These are phyloP conservation scores for Hystrix cristata DNA, from an alignment of 2,113 vertebrate species.

Conservation along the genomic window DNA sequence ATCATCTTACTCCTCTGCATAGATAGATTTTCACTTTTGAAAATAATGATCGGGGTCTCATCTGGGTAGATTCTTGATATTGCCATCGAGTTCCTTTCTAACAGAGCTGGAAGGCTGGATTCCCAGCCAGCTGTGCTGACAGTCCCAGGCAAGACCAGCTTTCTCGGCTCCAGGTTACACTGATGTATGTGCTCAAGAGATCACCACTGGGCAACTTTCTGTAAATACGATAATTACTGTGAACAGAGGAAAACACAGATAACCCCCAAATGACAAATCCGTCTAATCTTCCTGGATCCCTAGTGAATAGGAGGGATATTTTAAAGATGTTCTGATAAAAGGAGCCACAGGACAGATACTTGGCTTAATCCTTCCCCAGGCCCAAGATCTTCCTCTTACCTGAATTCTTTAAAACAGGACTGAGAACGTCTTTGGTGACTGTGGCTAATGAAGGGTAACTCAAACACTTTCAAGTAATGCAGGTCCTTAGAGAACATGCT, in stretches of 20 bases:
- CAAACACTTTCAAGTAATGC: neutral
- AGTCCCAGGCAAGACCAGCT: neutral
- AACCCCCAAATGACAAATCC: neutral
- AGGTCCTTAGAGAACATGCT: neutral
- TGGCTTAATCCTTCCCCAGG: neutral
- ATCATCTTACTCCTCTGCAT: neutral
- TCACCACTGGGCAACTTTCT: neutral
- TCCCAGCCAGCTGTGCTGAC: neutral
- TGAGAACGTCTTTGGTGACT: neutral
- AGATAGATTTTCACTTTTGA: neutral
- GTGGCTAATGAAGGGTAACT: conserved; percentile 1
- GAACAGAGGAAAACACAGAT: neutral
- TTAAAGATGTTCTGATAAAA: conserved; percentile 23
- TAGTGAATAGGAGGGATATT: neutral
- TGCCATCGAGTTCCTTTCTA: neutral
- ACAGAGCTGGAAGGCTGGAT: neutral
- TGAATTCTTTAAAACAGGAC: neutral
- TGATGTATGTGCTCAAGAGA: neutral
- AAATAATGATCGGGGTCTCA: neutral
- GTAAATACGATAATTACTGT: neutral
- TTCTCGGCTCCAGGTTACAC: neutral
- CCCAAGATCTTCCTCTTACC: neutral
- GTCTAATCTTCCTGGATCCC: neutral
- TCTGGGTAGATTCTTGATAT: neutral
- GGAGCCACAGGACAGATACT: neutral